A percentile compares a stretch with the other conserved stretches of the same genome.
These are phyloP conservation scores for Cerceris rybyensis DNA, from an alignment of 2,888 invertebrate genomes.

Conservation along the genomic window DNA sequence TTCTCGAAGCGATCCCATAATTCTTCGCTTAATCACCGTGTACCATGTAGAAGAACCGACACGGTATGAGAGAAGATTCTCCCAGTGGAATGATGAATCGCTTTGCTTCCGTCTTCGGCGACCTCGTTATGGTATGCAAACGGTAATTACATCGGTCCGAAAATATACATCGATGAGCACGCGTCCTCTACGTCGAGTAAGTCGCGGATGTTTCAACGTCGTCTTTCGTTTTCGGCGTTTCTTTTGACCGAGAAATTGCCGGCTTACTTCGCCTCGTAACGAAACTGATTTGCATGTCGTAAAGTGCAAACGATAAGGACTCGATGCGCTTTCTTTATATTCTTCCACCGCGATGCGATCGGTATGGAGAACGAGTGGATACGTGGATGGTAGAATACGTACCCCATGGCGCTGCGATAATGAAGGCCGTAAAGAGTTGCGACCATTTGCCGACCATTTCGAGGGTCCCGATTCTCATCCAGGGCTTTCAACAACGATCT, in stretches of 20 bases:
- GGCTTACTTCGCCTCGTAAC: background rate
- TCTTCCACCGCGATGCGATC: background rate
- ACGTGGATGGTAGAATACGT: conserved; percentile 23
- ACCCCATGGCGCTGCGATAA: conserved; percentile 94
- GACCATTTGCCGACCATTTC: conserved; percentile 92
- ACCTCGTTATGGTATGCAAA: conserved; percentile 33
- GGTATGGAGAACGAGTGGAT: background rate
- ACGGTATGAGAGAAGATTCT: conserved; percentile 7
- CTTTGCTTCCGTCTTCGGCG: conserved; percentile 26
- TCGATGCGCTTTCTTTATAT: background rate
- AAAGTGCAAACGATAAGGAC: conserved; percentile 14
- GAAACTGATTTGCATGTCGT: conserved; percentile 22
- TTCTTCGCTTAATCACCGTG: conserved; percentile 20
- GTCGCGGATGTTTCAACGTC: too few relatives aligned
- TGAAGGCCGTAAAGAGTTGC: conserved; percentile 89
- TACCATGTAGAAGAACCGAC: background rate
- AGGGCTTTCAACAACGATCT: conserved; percentile 89
- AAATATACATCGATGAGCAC: conserved; percentile 23
- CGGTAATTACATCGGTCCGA: conserved; percentile 40
- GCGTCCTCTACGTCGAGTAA: too few relatives aligned
- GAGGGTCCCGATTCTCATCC: conserved; percentile 86
- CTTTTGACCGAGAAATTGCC: conserved; percentile 17
- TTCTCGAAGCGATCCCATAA: conserved; percentile 2
- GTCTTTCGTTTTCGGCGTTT: background rate
- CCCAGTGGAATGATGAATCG: conserved; percentile 29